A percentile compares a stretch with the other conserved stretches of the same genome.
Evolutionary conservation across 2,888 invertebrate species (phyloP).

Genomic region (Achlya flavicornis): DNA sequence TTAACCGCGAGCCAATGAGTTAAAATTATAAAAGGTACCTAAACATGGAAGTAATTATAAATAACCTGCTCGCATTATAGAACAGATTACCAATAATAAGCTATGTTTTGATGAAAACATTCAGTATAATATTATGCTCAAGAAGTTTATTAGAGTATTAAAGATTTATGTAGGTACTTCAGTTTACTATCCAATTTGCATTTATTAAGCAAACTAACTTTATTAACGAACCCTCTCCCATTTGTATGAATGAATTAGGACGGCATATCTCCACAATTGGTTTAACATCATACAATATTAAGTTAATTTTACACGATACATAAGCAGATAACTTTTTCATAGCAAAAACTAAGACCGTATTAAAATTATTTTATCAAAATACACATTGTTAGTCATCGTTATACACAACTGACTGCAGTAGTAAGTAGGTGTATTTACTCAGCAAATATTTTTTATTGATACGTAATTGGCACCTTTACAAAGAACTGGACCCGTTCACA

Average conservation of each 20-base stretch:
- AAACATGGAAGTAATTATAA: neutral
- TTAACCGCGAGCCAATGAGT: no score
- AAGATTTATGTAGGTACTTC: conserved; percentile 23
- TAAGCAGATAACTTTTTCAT: neutral
- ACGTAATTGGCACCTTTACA: conserved; percentile 1
- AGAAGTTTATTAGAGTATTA: conserved; percentile 15
- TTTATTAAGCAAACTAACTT: conserved; percentile 23
- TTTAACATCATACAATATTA: neutral
- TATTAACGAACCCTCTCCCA: conserved; percentile 22
- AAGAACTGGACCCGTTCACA: neutral
- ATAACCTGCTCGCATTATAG: no score
- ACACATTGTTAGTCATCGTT: neutral
- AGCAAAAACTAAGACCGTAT: neutral
- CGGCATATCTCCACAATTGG: conserved; percentile 1
- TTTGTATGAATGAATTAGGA: conserved; percentile 22
- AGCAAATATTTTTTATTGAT: neutral
- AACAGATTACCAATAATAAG: neutral
- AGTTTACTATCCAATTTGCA: conserved; percentile 36
- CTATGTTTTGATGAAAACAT: neutral
- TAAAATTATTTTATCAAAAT: neutral
- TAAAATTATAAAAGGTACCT: no score
- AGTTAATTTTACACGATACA: neutral
- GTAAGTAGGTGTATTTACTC: neutral
- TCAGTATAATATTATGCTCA: neutral
- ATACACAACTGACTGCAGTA: neutral